Base-by-base conservation (phyloP, 37 sponge, comb jelly and placozoan species). In the Halichondria panicea region DNA sequence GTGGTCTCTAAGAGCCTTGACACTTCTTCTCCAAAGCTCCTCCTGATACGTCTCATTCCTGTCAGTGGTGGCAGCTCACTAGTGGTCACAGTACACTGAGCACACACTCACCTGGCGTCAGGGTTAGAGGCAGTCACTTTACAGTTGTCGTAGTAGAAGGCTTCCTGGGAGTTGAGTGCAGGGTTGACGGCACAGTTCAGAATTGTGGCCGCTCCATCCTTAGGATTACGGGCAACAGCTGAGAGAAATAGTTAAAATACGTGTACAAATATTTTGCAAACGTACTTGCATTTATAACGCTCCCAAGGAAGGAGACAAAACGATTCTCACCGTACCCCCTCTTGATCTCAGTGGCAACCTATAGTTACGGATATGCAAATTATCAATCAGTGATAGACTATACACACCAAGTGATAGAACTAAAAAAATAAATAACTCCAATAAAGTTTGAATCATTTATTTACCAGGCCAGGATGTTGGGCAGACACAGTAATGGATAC, bases 161-260 rank as follows among this genome's bases (percentile, higher is more conserved):
- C 69, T 33, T 85, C 76, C 65, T 77, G 70, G 12, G 55, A 68
- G 55, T 85, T 90, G 28, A 90, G 78, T 31, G 68, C 61, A 21
- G 91, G 86, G 61, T 90, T 90, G 27, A 81, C 91, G 46, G 91
- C 86, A 70, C 85, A 84, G 66, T 90, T 90, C 36, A 90, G 62
- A 31, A 78, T 71, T 36, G 86, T 81, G 46, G 63, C 63, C 27
- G 91, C 85, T 1, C 91, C 91, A 45, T 76, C 65, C 22, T 43
- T 18, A 24, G 72, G 72, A 39, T 63, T 50, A 43, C 80, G 46
- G 1, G 36, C 55, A 27, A 35, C 40, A 2, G 28, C 78, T 66
- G 46, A 3, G 41, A 33, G 18, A 54, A 27, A 8, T 27, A 28
- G 1, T 21, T 4, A 37, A 7, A 11, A 4, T 28, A 59, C 61